Conservation (phyloP, 2,113 vertebrate species). For the Chinchilla lanigera region DNA sequence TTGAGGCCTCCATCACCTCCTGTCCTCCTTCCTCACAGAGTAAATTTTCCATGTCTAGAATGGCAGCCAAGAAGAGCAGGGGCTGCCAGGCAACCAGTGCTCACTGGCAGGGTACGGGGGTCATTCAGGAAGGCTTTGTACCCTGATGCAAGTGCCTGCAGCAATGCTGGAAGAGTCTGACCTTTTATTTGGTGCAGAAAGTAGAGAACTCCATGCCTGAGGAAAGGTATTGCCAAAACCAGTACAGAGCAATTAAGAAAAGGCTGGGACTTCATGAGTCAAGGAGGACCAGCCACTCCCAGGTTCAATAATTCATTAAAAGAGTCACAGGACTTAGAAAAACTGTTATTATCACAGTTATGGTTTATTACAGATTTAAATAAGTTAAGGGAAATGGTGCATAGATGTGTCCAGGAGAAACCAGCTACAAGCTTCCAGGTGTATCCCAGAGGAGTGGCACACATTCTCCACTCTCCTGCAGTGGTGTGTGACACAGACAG, state of each 20-base stretch:
- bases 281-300: not conserved
- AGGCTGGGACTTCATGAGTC: not conserved
- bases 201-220: not conserved
- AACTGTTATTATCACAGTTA: not conserved
- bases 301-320: not conserved
- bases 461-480: not conserved
- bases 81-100: not conserved
- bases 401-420: not conserved
- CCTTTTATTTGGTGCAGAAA: not conserved
- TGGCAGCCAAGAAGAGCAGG: not conserved
- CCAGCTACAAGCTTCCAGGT: no score
- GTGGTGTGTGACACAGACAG: not conserved
- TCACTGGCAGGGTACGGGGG: not conserved
- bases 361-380: not conserved
- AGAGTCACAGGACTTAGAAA: not conserved
- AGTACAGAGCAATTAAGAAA: not conserved
- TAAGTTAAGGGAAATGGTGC: not conserved
- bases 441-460: no score
- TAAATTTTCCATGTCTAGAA: not conserved
- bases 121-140: not conserved
- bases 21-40: not conserved
- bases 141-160: not conserved
- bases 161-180: not conserved
- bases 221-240: not conserved
- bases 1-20: no score